Base-by-base conservation (phyloP, 2,888 invertebrate genomes). In the Archips xylosteana region DNA sequence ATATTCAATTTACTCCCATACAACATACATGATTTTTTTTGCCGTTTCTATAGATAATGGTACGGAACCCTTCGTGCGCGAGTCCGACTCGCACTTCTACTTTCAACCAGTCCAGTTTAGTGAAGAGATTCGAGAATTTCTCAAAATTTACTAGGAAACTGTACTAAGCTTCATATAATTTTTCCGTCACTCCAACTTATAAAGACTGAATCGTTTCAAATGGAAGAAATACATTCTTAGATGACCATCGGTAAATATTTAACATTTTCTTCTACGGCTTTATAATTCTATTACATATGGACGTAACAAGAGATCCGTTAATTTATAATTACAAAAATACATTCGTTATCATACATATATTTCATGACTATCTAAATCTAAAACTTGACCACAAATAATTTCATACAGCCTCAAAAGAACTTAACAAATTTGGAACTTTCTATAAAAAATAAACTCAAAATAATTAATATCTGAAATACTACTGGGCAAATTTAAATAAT, bases 301-400 rank as follows among this genome's bases (percentile, higher is more conserved):
- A 88, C 88, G 88, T 81, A 80, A 86, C 64, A 70, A 82, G 87
- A 87, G 84, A 87, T 87, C 86, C 79, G 81, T 80, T 70, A 23
- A 70, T 78, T 79, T 73, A 71, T 63, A n/a, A 73, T 82, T 82
- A 83, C 76, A 76, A 87, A 87, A 87, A 86, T 85, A 86, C 83
- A 82, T 67, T 74, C 51, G 74, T 62, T 77, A 65, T 75, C 74
- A 65, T 0, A 73, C 75, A 47, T 9, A 32, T 79, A 78, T 45
- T 71, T 66, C 51, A 66, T 71, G 68, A 34, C 59, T 69, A 73
- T 73, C 68, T 69, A 73, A 42, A 69, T 59, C 59, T 63, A n/a
- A 12, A 49, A 63, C 51, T 69, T 64, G 49, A 60, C 68, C 68
- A 64, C 68, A 64, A 63, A 47, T 15, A 57, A 13, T 34, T 6